phyloP scores from a whole-genome alignment of 1,140 invertebrate species.

The Agrypnia vestita region DNA sequence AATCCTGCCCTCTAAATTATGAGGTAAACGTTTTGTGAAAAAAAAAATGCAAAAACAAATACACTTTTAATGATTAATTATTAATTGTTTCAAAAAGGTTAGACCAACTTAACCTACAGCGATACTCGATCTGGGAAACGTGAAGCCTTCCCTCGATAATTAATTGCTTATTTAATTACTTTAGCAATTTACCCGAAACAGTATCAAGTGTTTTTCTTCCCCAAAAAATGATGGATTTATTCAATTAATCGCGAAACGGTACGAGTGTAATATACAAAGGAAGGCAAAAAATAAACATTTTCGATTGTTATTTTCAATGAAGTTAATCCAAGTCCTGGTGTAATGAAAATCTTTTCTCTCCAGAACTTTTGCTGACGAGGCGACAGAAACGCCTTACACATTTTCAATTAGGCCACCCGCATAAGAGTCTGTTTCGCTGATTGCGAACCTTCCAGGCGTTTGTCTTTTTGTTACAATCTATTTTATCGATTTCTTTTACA shows the following conservation, averaged over 20 bases:
- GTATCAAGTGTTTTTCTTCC: no score
- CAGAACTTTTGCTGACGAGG: slow-evolving; percentile 12
- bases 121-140: slow-evolving; percentile 1
- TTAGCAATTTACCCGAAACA: no score
- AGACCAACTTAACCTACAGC: not conserved
- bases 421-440: slow-evolving; percentile 25
- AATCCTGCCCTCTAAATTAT: no score
- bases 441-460: slow-evolving; percentile 18
- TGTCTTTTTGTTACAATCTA: not conserved
- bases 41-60: no score
- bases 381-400: slow-evolving; percentile 45
- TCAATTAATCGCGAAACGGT: no score
- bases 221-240: no score
- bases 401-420: slow-evolving; percentile 52
- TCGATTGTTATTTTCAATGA: not conserved
- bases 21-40: no score
- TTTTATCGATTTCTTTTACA: no score
- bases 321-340: not conserved
- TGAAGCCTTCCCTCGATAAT: not conserved
- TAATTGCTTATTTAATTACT: no score
- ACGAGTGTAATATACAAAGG: no score
- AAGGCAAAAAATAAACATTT: no score
- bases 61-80: no score
- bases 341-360: not conserved
- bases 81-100: not conserved